Percentiles rank a stretch among this genome's conserved stretches.
These are phyloP conservation scores for Oxytorus armatus DNA, from an alignment of 2,888 invertebrate species.

Conservation along the genomic window DNA sequence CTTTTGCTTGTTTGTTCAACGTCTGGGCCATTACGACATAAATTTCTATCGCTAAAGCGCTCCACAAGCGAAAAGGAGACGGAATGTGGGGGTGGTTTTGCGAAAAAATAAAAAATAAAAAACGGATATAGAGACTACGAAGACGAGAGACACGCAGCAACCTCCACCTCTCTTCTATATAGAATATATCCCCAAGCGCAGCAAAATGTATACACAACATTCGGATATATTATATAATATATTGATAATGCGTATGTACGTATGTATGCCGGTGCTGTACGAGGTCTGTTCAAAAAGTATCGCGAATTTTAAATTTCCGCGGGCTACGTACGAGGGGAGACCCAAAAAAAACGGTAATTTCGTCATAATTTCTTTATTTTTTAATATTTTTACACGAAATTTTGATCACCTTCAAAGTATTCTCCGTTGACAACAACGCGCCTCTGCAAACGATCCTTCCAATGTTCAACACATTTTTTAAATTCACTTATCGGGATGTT, in stretches of 20 bases:
- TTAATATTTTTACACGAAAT: too few relatives aligned
- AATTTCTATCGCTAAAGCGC: conserved; percentile 61
- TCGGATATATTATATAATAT: background rate
- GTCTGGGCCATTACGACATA: conserved; percentile 67
- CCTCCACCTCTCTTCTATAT: too few relatives aligned
- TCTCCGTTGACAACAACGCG: too few relatives aligned
- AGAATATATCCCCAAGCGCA: conserved; percentile 7
- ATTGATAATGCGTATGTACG: background rate
- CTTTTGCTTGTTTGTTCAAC: conserved; percentile 70
- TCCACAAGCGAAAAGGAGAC: conserved; percentile 14
- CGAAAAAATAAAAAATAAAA: conserved; percentile 2
- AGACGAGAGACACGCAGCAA: conserved; percentile 27
- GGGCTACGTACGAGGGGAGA: too few relatives aligned
- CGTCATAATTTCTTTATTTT: too few relatives aligned
- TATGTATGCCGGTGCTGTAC: background rate
- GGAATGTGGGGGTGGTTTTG: conserved; percentile 7
- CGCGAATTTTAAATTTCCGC: too few relatives aligned
- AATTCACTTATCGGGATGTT: too few relatives aligned
- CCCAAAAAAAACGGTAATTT: too few relatives aligned
- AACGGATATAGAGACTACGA: background rate
- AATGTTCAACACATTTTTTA: too few relatives aligned
- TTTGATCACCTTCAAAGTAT: too few relatives aligned
- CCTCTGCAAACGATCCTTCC: too few relatives aligned
- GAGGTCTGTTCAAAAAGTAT: too few relatives aligned
- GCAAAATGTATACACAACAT: conserved; percentile 16